These are phyloP conservation scores for Scelioninae gen. 1 DNA, from an alignment of 2,888 invertebrate species.

Conservation along the genomic window DNA sequence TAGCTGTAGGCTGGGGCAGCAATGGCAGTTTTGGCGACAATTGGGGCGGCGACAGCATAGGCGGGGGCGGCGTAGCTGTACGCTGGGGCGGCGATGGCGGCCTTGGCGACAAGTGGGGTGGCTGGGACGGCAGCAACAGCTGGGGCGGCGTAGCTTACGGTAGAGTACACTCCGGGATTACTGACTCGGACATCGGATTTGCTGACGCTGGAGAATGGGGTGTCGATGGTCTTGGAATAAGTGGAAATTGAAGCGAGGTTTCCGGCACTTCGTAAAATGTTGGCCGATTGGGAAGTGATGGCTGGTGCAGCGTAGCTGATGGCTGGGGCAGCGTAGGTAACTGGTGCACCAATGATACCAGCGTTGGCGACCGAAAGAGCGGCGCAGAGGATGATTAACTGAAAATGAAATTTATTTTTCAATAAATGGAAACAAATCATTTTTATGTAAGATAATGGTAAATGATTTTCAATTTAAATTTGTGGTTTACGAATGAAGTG, in stretches of 20 bases:
- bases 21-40: conserved; percentile 46
- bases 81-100: conserved; percentile 73
- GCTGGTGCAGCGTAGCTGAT: conserved; percentile 70
- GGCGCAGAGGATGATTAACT: conserved; percentile 58
- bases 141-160: conserved; percentile 60
- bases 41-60: conserved; percentile 61
- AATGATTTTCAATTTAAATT: too few species aligned
- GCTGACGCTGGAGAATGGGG: conserved; percentile 88
- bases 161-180: conserved; percentile 82
- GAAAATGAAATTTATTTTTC: too few species aligned
- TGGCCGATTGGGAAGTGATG: conserved; percentile 79
- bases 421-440: too few species aligned
- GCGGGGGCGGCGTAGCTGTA: conserved; percentile 75
- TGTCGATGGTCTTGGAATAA: conserved; percentile 89
- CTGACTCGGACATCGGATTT: conserved; percentile 89
- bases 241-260: conserved; percentile 88
- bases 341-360: conserved; percentile 71
- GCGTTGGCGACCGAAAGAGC: conserved; percentile 76
- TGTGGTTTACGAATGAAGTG: too few species aligned
- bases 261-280: conserved; percentile 86
- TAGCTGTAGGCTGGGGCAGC: conserved; percentile 75
- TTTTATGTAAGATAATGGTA: too few species aligned
- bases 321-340: conserved; percentile 65
- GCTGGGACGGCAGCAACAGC: conserved; percentile 72
- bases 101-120: conserved; percentile 75